These are phyloP conservation scores for Fragum whitleyi DNA, from an alignment of 2,888 invertebrate genomes.

Conservation along the genomic window DNA sequence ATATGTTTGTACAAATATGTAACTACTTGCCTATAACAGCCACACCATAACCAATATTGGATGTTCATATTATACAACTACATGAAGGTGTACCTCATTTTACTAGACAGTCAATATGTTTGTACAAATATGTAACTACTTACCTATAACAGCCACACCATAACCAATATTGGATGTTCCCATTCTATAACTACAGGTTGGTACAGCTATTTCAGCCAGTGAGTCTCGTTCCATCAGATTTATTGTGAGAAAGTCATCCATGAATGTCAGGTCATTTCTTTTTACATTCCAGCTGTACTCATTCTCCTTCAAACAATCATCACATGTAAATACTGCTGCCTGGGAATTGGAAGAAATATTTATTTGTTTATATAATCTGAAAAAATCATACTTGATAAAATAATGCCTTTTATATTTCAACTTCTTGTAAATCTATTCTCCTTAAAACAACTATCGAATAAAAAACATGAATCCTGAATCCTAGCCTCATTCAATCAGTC, in stretches of 20 bases:
- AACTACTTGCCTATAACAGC: constrained; percentile 92
- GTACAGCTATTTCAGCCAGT: constrained; percentile 93
- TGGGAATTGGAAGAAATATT: constrained; percentile 43
- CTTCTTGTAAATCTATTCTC: too few species aligned
- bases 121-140: too few species aligned
- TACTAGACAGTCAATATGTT: too few species aligned
- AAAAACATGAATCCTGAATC: too few species aligned
- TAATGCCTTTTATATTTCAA: too few species aligned
- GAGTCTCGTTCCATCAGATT: constrained; percentile 67
- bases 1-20: too few species aligned
- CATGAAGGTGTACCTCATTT: constrained; percentile 97
- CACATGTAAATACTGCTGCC: constrained; percentile 74
- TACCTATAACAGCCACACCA: constrained; percentile 92
- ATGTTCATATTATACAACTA: constrained; percentile 97
- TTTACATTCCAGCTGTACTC: constrained; percentile 75
- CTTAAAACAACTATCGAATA: too few species aligned
- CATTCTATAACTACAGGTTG: constrained; percentile 98
- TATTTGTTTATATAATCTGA: background rate
- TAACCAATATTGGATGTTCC: constrained; percentile 94
- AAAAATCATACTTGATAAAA: too few species aligned
- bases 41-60: constrained; percentile 93
- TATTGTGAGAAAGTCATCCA: constrained; percentile 66
- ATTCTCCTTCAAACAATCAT: constrained; percentile 77
- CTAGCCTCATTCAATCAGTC: too few species aligned
- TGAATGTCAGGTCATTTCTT: constrained; percentile 62